A percentile compares a stretch with the other conserved stretches of the same genome.
Conservation (phyloP, 2,797 vertebrate species). For the Rhinophrynus dorsalis region DNA sequence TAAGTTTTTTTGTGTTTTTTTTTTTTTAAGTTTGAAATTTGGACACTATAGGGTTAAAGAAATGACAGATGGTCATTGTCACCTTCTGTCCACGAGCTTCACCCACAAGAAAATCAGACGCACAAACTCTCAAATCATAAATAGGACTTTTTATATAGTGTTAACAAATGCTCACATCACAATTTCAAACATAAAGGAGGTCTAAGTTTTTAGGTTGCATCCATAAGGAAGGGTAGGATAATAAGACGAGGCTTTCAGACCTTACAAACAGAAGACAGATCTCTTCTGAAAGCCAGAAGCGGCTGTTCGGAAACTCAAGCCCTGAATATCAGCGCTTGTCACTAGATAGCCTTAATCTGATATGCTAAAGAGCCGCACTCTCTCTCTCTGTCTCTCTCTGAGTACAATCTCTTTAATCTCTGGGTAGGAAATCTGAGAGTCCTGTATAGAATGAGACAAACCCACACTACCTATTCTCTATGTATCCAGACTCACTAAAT, state of each 20-base stretch:
- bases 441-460: constrained; percentile 15
- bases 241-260: constrained; percentile 29
- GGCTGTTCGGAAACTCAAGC: constrained; percentile 39
- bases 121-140: constrained; percentile 18
- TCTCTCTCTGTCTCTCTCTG: constrained; percentile 35
- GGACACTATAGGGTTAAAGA: constrained; percentile 19
- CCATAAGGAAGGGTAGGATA: constrained; percentile 33
- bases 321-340: constrained; percentile 45
- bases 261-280: constrained; percentile 35
- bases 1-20: no score
- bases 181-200: constrained; percentile 26
- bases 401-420: constrained; percentile 45
- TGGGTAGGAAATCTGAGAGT: constrained; percentile 30
- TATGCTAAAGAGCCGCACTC: constrained; percentile 31
- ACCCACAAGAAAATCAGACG: constrained; percentile 3
- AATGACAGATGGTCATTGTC: constrained; percentile 42
- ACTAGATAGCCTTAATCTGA: constrained; percentile 46
- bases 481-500: constrained; percentile 12
- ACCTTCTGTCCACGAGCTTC: background rate
- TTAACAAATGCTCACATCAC: constrained; percentile 31
- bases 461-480: constrained; percentile 21
- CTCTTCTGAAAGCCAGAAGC: constrained; percentile 34
- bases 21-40: no score
- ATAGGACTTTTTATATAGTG: constrained; percentile 25
- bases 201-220: constrained; percentile 37